Evolutionary conservation across 2,113 vertebrate genomes (phyloP).

Genomic region (Macrotis lagotis): DNA sequence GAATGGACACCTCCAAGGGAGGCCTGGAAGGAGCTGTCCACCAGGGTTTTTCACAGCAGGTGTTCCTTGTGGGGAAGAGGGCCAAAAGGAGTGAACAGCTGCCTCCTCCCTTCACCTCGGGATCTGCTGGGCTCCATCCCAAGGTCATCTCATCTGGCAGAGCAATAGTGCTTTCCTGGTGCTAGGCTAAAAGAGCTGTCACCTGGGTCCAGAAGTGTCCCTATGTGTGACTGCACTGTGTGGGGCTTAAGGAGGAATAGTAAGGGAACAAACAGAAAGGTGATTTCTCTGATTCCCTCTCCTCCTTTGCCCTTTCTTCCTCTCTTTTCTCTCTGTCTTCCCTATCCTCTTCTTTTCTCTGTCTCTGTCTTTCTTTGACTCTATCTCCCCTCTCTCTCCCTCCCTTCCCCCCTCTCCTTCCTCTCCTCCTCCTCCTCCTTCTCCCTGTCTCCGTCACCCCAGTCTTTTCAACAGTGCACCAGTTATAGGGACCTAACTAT

Average conservation of each 20-base stretch:
- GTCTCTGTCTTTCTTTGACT: no score
- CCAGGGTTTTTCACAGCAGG: slow-evolving; percentile 9
- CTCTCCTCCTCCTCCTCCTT: neutral
- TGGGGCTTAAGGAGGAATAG: neutral
- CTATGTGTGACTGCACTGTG: neutral
- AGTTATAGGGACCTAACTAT: slow-evolving; percentile 48
- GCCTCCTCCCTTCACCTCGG: neutral
- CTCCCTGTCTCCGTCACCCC: neutral
- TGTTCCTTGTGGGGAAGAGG: neutral
- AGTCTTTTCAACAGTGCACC: slow-evolving; percentile 47
- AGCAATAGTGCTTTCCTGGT: neutral
- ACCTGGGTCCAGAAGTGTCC: neutral
- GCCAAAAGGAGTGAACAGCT: neutral
- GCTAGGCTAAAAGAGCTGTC: neutral
- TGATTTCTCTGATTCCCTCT: neutral
- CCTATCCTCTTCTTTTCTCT: no score
- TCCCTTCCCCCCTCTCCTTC: no score
- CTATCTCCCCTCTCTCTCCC: no score
- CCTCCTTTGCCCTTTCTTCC: no score
- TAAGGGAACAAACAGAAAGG: neutral
- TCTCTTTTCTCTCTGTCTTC: no score
- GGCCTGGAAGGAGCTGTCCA: neutral
- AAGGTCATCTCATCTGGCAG: neutral
- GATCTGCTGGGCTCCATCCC: neutral
- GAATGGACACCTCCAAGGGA: neutral